Base-by-base conservation (phyloP, 1,140 invertebrate species). In the Zeugodacus cucurbitae region DNA sequence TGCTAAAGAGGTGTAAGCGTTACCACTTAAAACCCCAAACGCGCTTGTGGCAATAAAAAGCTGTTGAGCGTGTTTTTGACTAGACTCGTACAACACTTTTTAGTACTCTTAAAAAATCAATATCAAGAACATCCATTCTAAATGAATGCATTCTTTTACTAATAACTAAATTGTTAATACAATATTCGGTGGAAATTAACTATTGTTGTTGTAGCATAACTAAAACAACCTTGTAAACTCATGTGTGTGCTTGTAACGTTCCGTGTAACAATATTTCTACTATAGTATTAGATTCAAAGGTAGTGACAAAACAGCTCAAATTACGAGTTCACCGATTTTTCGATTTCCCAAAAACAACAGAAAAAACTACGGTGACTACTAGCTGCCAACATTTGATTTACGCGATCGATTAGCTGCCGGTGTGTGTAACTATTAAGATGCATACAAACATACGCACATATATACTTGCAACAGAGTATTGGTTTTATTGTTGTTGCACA, bases 341-440 rank as follows among this genome's bases (percentile, higher is more conserved):
- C 22, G 17, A 74, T 82, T 82, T 82, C 22, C 74, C n/a, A n/a
- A 82, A 70, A 34, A 70, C 10, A 70, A 32, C 26, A 70, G 34
- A 7, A 29, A 32, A 44, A 78, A 8, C 67, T 74, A n/a, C 26
- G 48, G 11, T 82, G 74, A 82, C 74, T 82, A 82, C 74, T 82
- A 82, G 44, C 74, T 82, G 74, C 74, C 74, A 82, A 82, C 74
- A n/a, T 82, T 82, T 82, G 74, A 82, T 82, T 82, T 82, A 82
- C 74, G n/a, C 34, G 74, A 8, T 48, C 37, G 74, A 48, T 82
- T 82, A 48, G 74, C 8, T 26, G 74, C 20, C 22, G n/a, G 37
- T 82, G 67, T 37, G 34, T 37, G 67, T n/a, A 26, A 10, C 22
- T 62, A 26, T 26, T 22, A 4, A 22, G 58, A 2, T 62, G 58